phyloP scores from a whole-genome alignment of 2,113 vertebrate species.

The Pungitius pungitius region DNA sequence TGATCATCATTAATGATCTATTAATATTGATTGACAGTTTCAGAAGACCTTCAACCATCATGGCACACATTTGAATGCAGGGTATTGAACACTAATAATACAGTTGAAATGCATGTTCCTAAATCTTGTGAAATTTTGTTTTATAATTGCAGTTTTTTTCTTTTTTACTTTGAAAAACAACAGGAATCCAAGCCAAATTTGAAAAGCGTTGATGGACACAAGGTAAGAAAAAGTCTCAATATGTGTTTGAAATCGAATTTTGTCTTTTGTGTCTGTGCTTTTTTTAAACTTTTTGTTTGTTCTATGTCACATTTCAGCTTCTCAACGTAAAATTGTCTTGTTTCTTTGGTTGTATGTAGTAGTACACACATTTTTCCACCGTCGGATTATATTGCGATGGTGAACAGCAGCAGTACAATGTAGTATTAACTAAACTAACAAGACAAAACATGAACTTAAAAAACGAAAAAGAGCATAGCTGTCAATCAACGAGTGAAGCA shows the following conservation, averaged over 20 bases:
- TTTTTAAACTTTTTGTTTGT: background rate
- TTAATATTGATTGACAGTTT: background rate
- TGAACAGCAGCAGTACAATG: no score
- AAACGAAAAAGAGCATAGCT: conserved; percentile 17
- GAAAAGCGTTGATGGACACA: background rate
- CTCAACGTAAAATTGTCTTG: background rate
- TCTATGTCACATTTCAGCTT: background rate
- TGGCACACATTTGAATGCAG: background rate
- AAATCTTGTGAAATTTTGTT: background rate
- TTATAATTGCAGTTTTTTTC: background rate
- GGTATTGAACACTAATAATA: background rate
- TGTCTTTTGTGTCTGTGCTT: background rate
- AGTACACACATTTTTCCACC: background rate
- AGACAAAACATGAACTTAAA: no score
- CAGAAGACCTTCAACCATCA: background rate
- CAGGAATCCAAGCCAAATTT: background rate
- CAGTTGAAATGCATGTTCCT: background rate
- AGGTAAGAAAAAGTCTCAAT: background rate
- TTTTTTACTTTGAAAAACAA: background rate
- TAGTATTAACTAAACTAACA: no score
- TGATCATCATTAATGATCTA: background rate
- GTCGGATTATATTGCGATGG: no score
- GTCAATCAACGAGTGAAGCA: conserved; percentile 18
- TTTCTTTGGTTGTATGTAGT: background rate
- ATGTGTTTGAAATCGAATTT: background rate